These are phyloP conservation scores for Lepilemur septentrionalis DNA, from an alignment of 2,797 vertebrate species.

Conservation along the genomic window DNA sequence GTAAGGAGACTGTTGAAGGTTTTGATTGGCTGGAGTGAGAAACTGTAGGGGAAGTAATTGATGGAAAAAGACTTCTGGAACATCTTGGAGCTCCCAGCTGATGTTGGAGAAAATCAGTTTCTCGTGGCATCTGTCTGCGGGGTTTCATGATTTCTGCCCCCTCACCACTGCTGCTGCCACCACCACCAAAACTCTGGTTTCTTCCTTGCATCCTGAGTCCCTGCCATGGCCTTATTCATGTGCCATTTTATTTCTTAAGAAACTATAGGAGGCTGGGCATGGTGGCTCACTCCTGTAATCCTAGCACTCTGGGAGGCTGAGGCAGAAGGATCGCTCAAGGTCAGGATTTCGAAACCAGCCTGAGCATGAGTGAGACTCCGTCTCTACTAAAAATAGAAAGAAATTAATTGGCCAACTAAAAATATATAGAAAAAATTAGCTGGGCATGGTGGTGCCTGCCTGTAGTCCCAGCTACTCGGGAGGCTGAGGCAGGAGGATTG, in stretches of 20 bases:
- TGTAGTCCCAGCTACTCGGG: no score
- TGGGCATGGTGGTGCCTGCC: no score
- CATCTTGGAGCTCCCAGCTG: not conserved
- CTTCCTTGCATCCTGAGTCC: not conserved
- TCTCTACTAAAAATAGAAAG: no score
- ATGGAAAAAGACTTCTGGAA: not conserved
- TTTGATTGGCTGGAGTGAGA: not conserved
- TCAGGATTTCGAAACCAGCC: no score
- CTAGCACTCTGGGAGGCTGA: no score
- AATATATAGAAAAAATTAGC: no score
- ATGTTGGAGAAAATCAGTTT: not conserved
- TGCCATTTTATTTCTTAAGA: not conserved
- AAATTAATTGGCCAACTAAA: no score
- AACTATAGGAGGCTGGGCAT: no score
- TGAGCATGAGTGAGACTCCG: no score
- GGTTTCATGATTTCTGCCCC: not conserved
- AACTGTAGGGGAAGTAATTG: not conserved
- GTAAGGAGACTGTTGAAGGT: not conserved
- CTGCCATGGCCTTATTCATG: not conserved
- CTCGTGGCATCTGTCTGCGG: not conserved
- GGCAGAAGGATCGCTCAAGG: no score
- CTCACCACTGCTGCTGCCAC: not conserved
- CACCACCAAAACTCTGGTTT: not conserved
- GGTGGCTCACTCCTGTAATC: no score
- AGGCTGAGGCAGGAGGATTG: no score